These are phyloP conservation scores for Aphyosemion australe DNA, from an alignment of 2,113 vertebrate species.

Conservation along the genomic window DNA sequence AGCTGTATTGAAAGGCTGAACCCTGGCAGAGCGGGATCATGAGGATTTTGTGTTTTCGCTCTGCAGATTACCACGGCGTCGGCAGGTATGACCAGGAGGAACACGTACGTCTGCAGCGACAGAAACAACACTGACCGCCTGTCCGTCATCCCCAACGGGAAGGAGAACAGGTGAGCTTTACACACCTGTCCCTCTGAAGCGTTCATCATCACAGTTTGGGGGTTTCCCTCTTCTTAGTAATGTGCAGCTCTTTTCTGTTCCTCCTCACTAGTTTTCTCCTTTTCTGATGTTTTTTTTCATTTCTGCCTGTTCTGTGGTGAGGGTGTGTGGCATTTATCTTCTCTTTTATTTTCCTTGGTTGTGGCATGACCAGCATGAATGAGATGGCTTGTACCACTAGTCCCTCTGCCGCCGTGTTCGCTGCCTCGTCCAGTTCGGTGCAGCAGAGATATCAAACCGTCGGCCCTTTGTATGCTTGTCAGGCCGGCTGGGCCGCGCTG, in stretches of 20 bases:
- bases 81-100: conserved; percentile 93
- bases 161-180: conserved; percentile 90
- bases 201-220: neutral
- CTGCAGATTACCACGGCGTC: conserved; percentile 88
- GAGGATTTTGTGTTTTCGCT: neutral
- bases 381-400: conserved; percentile 84
- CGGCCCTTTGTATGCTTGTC: conserved; percentile 85
- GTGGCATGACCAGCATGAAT: conserved; percentile 81
- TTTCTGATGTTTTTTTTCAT: conserved; percentile 42
- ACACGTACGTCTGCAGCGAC: conserved; percentile 97
- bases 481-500: conserved; percentile 84
- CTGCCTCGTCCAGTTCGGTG: conserved; percentile 83
- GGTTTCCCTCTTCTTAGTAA: neutral
- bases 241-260: conserved; percentile 13
- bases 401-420: conserved; percentile 80
- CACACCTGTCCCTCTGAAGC: neutral
- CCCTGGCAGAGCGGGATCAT: no score
- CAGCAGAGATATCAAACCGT: conserved; percentile 86
- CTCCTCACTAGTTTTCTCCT: conserved; percentile 26
- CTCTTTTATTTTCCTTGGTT: conserved; percentile 24
- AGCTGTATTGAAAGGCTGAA: no score
- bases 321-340: conserved; percentile 73
- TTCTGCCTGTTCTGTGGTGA: no score
- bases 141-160: conserved; percentile 95
- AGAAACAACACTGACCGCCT: conserved; percentile 89